Percentiles rank a stretch among this genome's conserved stretches.
phyloP scores from a whole-genome alignment of 2,888 invertebrate genomes.

The Zhuqinia jingwanae region DNA sequence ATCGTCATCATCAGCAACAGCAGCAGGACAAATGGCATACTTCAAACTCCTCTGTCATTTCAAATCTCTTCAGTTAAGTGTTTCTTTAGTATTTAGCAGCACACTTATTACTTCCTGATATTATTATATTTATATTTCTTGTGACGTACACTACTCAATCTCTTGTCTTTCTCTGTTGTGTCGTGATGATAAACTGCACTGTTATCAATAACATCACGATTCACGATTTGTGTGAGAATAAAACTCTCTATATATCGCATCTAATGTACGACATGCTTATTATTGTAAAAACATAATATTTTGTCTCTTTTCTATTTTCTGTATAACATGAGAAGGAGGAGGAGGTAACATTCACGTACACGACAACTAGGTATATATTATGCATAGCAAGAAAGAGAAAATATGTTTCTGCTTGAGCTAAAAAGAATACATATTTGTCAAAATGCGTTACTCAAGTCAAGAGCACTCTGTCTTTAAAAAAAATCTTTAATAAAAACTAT shows the following conservation, averaged over 20 bases:
- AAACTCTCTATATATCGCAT: too few species aligned
- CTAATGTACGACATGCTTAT: neutral
- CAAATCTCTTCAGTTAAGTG: neutral
- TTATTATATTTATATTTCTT: neutral
- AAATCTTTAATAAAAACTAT: too few species aligned
- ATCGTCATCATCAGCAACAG: neutral
- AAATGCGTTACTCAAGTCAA: conserved; percentile 4
- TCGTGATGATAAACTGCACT: conserved; percentile 37
- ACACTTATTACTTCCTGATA: neutral
- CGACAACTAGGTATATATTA: neutral
- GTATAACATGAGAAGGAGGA: conserved; percentile 10
- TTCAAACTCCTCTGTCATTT: neutral
- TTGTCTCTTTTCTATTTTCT: neutral
- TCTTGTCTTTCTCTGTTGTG: conserved; percentile 12
- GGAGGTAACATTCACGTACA: too few species aligned
- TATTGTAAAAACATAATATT: neutral
- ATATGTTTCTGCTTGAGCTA: neutral
- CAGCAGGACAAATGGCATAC: too few species aligned
- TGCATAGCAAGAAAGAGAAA: conserved; percentile 9
- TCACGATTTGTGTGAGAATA: conserved; percentile 31
- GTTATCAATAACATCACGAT: conserved; percentile 45
- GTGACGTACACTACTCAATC: too few species aligned
- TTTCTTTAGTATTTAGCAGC: neutral
- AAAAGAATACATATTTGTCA: neutral
- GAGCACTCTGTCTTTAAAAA: neutral